phyloP scores from a whole-genome alignment of 2,113 vertebrate species.

The Egretta garzetta region DNA sequence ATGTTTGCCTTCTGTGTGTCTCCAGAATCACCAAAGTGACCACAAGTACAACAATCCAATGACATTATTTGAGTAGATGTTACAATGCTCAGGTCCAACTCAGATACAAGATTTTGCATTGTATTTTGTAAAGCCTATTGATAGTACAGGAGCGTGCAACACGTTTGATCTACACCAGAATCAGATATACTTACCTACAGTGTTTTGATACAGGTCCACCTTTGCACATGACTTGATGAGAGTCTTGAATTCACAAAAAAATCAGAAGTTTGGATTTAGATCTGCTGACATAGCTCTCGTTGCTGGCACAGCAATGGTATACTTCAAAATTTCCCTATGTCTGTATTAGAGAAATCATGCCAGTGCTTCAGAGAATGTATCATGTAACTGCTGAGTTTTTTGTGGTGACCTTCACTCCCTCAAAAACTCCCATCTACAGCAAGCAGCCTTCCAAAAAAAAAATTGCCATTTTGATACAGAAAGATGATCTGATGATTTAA shows the following conservation, averaged over 20 bases:
- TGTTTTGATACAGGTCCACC: background rate
- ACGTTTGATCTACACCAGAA: fast-evolving
- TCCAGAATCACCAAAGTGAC: background rate
- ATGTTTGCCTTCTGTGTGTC: background rate
- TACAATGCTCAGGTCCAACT: background rate
- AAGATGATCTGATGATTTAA: background rate
- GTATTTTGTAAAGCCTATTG: background rate
- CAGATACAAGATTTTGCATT: background rate
- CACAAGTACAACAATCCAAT: fast-evolving
- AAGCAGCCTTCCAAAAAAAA: background rate
- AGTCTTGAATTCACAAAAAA: background rate
- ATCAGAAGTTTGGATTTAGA: background rate
- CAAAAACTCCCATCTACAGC: background rate
- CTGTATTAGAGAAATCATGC: background rate
- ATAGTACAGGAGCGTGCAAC: background rate
- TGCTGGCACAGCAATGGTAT: fast-evolving
- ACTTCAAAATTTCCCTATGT: background rate
- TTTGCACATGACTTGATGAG: background rate
- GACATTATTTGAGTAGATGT: background rate
- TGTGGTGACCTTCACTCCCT: background rate
- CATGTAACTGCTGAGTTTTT: background rate
- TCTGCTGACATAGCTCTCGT: background rate
- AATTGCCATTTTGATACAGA: background rate
- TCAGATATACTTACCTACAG: background rate
- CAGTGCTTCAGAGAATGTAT: background rate